phyloP scores from a whole-genome alignment of 2,113 vertebrate genomes.

The Dicerorhinus sumatrensis region DNA sequence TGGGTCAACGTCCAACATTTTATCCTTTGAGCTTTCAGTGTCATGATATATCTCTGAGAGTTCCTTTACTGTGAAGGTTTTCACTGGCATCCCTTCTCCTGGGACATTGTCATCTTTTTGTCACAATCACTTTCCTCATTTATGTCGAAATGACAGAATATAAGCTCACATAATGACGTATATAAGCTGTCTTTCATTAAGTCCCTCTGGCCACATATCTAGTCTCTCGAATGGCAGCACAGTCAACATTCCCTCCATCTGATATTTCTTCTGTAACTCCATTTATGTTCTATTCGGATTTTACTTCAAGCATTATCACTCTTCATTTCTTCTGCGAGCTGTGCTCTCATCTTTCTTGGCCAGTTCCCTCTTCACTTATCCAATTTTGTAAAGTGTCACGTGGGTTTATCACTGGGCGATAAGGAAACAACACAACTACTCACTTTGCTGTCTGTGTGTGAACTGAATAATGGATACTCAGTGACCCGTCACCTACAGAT shows the following conservation, averaged over 20 bases:
- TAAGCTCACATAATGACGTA: no score
- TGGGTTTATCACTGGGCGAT: neutral
- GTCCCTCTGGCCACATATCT: neutral
- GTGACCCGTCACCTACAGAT: neutral
- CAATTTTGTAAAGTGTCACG: neutral
- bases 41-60: neutral
- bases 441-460: neutral
- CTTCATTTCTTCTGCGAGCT: neutral
- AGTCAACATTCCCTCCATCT: neutral
- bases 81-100: neutral
- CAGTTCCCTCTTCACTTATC: neutral
- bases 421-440: neutral
- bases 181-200: neutral
- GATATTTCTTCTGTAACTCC: neutral
- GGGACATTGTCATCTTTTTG: neutral
- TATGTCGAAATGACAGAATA: neutral
- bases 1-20: neutral
- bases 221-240: neutral
- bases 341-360: neutral
- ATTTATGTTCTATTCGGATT: neutral
- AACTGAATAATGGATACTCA: neutral
- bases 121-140: neutral
- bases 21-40: neutral
- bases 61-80: neutral
- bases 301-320: neutral